These are phyloP conservation scores for Bovichtus diacanthus DNA, from an alignment of 2,797 vertebrate species.

Conservation along the genomic window DNA sequence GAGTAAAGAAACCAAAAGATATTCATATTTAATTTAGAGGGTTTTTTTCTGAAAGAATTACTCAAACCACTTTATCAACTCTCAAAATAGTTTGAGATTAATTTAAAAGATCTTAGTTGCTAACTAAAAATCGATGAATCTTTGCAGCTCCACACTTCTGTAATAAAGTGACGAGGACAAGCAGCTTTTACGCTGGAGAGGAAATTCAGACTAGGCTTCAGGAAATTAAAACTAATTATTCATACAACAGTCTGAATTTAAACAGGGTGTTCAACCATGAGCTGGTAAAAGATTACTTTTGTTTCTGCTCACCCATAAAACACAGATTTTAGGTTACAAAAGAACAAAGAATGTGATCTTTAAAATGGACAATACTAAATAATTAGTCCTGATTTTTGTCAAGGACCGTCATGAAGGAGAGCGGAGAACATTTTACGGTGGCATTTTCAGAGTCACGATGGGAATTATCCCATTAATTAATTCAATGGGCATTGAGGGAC, in stretches of 20 bases:
- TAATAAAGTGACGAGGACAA: slow-evolving; percentile 30
- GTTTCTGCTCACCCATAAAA: slow-evolving; percentile 46
- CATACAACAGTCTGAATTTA: slow-evolving; percentile 40
- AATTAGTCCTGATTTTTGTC: slow-evolving; percentile 40
- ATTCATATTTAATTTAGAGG: too few species aligned
- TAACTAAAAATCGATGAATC: too few species aligned
- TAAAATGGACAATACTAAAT: slow-evolving; percentile 46
- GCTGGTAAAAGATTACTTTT: slow-evolving; percentile 48
- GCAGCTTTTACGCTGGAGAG: slow-evolving; percentile 13
- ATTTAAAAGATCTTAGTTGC: too few species aligned
- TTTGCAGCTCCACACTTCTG: not conserved
- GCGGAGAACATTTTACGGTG: slow-evolving; percentile 20
- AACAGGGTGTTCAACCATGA: slow-evolving; percentile 31
- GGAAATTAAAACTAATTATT: slow-evolving; percentile 61
- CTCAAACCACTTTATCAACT: too few species aligned
- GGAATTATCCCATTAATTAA: slow-evolving; percentile 5
- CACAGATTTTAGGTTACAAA: slow-evolving; percentile 16
- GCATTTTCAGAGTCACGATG: slow-evolving; percentile 29
- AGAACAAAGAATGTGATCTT: slow-evolving; percentile 30
- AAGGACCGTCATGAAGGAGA: slow-evolving; percentile 20
- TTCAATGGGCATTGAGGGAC: not conserved
- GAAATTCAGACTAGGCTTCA: slow-evolving; percentile 15
- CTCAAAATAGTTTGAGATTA: too few species aligned
- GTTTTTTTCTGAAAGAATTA: too few species aligned
- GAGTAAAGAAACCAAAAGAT: too few species aligned